Percentiles rank a stretch among this genome's conserved stretches.
Conservation (phyloP, 2,888 invertebrate genomes). For the Hirtodrosophila confusa region DNA sequence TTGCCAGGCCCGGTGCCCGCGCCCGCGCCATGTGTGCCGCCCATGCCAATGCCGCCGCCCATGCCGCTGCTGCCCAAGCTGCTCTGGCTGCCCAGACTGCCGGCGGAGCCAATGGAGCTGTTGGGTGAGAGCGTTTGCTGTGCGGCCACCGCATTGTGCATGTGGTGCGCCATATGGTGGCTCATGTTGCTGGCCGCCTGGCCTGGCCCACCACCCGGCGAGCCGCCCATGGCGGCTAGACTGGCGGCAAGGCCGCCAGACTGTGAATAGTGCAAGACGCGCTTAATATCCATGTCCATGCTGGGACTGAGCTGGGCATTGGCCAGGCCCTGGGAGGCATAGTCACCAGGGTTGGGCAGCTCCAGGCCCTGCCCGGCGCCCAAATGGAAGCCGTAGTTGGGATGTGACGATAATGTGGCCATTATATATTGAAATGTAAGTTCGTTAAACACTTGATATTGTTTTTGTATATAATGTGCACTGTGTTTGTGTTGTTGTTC, state of each 20-base stretch:
- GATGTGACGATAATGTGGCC: slow-evolving; percentile 84
- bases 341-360: slow-evolving; percentile 82
- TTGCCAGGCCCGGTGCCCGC: slow-evolving; percentile 26
- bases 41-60: slow-evolving; percentile 60
- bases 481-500: slow-evolving; percentile 34
- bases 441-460: slow-evolving; percentile 48
- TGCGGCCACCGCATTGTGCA: slow-evolving; percentile 66
- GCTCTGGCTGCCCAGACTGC: slow-evolving; percentile 66
- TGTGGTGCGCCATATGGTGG: slow-evolving; percentile 77
- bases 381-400: slow-evolving; percentile 84
- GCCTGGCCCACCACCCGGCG: slow-evolving; percentile 81
- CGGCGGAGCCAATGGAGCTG: slow-evolving; percentile 80
- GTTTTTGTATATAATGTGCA: slow-evolving; percentile 30
- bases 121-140: slow-evolving; percentile 82
- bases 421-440: slow-evolving; percentile 74
- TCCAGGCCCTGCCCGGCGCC: slow-evolving; percentile 81
- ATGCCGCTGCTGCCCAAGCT: slow-evolving; percentile 71
- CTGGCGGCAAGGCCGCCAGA: slow-evolving; percentile 81
- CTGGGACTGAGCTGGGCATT: slow-evolving; percentile 74
- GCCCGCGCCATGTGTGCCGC: slow-evolving; percentile 35
- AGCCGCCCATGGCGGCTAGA: slow-evolving; percentile 83
- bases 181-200: slow-evolving; percentile 81
- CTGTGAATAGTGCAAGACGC: slow-evolving; percentile 84
- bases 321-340: slow-evolving; percentile 80
- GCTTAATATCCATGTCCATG: slow-evolving; percentile 83